Conservation (phyloP, 2,888 invertebrate species). For the Cyclophora albipunctata region DNA sequence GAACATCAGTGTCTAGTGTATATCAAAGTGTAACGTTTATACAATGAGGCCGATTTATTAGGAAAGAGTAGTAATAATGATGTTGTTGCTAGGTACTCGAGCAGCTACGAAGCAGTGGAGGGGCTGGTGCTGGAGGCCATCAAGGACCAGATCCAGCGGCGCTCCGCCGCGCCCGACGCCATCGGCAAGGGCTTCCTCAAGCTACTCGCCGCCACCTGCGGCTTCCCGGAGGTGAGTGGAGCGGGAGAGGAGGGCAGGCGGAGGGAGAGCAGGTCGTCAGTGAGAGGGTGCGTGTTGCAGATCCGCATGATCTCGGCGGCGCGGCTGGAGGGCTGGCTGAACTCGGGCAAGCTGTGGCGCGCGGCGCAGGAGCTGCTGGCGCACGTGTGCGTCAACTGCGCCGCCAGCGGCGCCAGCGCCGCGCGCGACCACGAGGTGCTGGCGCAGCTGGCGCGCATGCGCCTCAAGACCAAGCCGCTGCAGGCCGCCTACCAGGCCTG, state of each 20-base stretch:
- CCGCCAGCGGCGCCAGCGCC: slow-evolving; percentile 75
- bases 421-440: slow-evolving; percentile 84
- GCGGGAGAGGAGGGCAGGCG: slow-evolving; percentile 91
- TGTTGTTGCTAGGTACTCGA: slow-evolving; percentile 45
- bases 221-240: slow-evolving; percentile 82
- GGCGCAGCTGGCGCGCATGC: slow-evolving; percentile 89
- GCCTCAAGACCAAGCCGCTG: slow-evolving; percentile 94
- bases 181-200: slow-evolving; percentile 92
- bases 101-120: slow-evolving; percentile 80
- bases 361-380: slow-evolving; percentile 94
- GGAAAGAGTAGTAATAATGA: too few species aligned
- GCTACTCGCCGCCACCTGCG: slow-evolving; percentile 88
- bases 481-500: slow-evolving; percentile 92
- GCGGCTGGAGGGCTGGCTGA: slow-evolving; percentile 93
- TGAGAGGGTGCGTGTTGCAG: slow-evolving; percentile 26
- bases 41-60: too few species aligned
- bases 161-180: slow-evolving; percentile 86
- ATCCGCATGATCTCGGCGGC: slow-evolving; percentile 86
- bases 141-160: slow-evolving; percentile 88
- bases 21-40: too few species aligned
- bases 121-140: slow-evolving; percentile 89
- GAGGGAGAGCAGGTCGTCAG: slow-evolving; percentile 33
- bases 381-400: slow-evolving; percentile 92
- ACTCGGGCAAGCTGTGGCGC: slow-evolving; percentile 95
- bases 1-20: too few species aligned